These are phyloP conservation scores for Zaprionus tsacasi DNA, from an alignment of 1,140 invertebrate species.

Conservation along the genomic window DNA sequence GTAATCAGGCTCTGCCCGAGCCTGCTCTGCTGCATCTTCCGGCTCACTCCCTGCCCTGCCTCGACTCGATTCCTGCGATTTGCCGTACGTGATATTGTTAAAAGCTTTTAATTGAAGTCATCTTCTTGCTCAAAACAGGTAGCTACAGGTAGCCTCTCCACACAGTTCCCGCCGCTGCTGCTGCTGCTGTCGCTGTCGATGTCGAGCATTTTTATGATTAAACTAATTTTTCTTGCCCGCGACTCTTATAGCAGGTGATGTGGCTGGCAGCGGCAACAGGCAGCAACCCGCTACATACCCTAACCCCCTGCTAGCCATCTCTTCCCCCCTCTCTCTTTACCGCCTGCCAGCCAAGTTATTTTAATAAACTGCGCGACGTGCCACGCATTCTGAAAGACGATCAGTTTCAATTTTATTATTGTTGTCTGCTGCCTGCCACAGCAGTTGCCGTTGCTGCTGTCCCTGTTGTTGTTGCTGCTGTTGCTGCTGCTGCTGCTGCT, in stretches of 20 bases:
- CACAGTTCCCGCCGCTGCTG: constrained; percentile 37
- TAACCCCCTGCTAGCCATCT: background rate
- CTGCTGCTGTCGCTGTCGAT: constrained; percentile 44
- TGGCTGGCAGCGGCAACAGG: constrained; percentile 28
- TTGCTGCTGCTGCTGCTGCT: constrained; percentile 34
- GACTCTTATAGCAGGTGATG: constrained; percentile 75
- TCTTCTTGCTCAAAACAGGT: constrained; percentile 83
- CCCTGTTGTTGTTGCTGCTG: background rate
- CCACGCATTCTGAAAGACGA: constrained; percentile 73
- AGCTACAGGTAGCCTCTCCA: constrained; percentile 57
- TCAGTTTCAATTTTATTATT: constrained; percentile 82
- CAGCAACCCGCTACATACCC: background rate
- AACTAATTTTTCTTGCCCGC: constrained; percentile 81
- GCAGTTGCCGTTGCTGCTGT: constrained; percentile 30
- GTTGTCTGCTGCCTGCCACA: constrained; percentile 41
- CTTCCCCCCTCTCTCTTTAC: constrained; percentile 2
- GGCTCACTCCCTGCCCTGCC: background rate
- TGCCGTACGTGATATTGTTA: constrained; percentile 83
- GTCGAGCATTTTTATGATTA: constrained; percentile 83
- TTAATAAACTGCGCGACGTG: constrained; percentile 84
- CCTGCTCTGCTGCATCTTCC: background rate
- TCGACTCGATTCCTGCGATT: constrained; percentile 50
- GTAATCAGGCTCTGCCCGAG: constrained; percentile 59
- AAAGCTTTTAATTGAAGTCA: constrained; percentile 84
- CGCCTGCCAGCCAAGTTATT: constrained; percentile 72